Conservation (phyloP, 2,888 invertebrate species). For the Homarus gammarus region DNA sequence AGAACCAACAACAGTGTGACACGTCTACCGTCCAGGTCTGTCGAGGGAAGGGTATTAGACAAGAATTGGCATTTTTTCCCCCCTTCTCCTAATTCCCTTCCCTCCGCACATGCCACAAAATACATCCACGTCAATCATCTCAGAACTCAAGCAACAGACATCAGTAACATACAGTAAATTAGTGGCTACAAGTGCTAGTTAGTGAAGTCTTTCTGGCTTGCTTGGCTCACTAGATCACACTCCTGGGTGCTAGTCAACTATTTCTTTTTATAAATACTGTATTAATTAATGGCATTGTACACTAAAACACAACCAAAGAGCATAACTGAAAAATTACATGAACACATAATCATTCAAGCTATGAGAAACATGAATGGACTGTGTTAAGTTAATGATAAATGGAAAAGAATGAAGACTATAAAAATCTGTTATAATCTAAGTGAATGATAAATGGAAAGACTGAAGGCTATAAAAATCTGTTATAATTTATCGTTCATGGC, state of each 20-base stretch:
- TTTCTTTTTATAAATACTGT: not conserved
- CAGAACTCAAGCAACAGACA: not conserved
- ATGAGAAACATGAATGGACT: not conserved
- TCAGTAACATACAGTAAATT: not conserved
- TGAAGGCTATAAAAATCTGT: not conserved
- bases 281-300: not conserved
- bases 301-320: not conserved
- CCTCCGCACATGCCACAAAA: too few relatives aligned
- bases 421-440: not conserved
- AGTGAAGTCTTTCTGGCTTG: not conserved
- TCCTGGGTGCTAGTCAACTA: not conserved
- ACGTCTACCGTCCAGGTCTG: too few relatives aligned
- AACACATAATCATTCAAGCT: not conserved
- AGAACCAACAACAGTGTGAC: too few relatives aligned
- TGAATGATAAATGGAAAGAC: not conserved
- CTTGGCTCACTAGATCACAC: not conserved
- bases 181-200: not conserved
- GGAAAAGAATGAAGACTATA: not conserved
- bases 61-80: too few relatives aligned
- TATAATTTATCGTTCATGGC: constrained; percentile 1
- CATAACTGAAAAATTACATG: not conserved
- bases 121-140: too few relatives aligned
- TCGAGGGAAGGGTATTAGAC: too few relatives aligned
- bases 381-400: not conserved
- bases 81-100: too few relatives aligned